Base-by-base conservation (phyloP, 2,888 invertebrate species). In the Drosophila vallismaia region DNA sequence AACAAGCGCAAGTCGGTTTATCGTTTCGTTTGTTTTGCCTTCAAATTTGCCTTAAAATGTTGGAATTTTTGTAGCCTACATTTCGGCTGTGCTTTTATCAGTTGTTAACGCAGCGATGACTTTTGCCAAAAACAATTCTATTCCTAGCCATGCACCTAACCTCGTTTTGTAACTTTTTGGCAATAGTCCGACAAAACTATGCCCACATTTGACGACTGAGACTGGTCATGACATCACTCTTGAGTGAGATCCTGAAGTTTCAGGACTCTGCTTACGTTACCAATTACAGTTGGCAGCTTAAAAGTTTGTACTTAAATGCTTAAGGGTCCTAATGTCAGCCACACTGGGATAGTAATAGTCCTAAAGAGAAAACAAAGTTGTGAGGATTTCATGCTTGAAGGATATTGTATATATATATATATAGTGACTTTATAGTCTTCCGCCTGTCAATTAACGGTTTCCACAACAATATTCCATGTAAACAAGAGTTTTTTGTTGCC, bases 191-290 rank as follows among this genome's bases (percentile, higher is more conserved):
- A 28, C 28, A 28, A 63, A 57, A 74, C 58, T 63, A 62, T 54
- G 31, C 55, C 45, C 66, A 70, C 77, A 80, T 79, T 67, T 77
- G 67, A 74, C 33, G 36, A 70, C 31, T 53, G 44, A 53, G 50
- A 40, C 69, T 70, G 69, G 45, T 54, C 45, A 42, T 71, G 71
- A 71, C 71, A 70, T 54, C 71, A 54, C 58, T 44, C n/a, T n/a
- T n/a, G n/a, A n/a, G 26, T 26, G 26, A 26, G 4, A 26, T 6
- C 6, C 26, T 26, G 42, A 29, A 58, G 59, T 44, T 69, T 59
- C 10, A 45, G 24, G 60, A 71, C 40, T 71, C 44, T 26, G 53
- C 46, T 54, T 60, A 60, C 54, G 70, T 53, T 71, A 54, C 71
- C 71, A 70, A 70, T 70, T 60, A 50, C 53, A 50, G 33, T 53